A percentile compares a stretch with the other conserved stretches of the same genome.
Conservation (phyloP, 2,888 invertebrate species). For the Acleris cristana region DNA sequence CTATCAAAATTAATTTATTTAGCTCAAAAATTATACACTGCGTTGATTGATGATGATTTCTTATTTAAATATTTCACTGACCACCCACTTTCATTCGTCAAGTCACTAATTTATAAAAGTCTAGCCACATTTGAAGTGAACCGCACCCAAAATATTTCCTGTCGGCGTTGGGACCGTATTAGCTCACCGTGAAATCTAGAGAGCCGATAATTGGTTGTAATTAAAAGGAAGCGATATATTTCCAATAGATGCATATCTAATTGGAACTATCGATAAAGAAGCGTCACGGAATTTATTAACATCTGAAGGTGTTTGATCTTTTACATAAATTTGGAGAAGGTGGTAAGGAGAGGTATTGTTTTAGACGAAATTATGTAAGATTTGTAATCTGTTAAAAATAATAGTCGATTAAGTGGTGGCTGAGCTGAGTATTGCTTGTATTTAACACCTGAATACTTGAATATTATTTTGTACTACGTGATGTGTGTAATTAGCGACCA, state of each 20-base stretch:
- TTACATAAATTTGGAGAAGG: not conserved
- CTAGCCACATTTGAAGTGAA: not conserved
- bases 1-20: no score
- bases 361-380: not conserved
- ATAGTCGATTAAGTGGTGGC: no score
- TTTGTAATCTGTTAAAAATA: no score
- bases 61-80: no score
- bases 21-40: no score
- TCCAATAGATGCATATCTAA: conserved; percentile 58
- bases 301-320: conserved; percentile 5
- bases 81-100: not conserved
- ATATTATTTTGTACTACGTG: no score
- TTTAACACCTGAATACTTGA: no score
- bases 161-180: conserved; percentile 36
- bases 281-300: conserved; percentile 17
- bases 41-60: no score
- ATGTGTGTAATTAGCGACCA: no score
- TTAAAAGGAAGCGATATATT: conserved; percentile 58
- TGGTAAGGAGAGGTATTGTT: not conserved
- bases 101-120: not conserved
- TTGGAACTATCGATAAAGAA: conserved; percentile 47
- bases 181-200: conserved; percentile 55
- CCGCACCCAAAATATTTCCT: not conserved
- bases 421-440: no score
- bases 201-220: conserved; percentile 24